These are phyloP conservation scores for Onthophagus taurus DNA, from an alignment of 1,140 invertebrate genomes.

Conservation along the genomic window DNA sequence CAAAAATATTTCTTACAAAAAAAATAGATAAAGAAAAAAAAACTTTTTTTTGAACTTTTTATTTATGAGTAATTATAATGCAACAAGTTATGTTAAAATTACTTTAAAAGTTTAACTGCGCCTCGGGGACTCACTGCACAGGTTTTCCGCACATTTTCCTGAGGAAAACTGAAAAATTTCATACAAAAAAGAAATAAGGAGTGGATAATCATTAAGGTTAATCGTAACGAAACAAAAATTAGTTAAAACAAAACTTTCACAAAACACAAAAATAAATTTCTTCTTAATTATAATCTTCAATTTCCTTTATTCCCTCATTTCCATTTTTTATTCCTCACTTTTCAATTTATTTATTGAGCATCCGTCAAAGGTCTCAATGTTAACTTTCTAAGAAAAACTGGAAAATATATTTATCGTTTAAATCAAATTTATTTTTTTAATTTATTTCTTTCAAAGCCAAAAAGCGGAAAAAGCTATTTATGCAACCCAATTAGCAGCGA, in stretches of 20 bases:
- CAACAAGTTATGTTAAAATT: too few species aligned
- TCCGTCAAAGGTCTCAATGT: background rate
- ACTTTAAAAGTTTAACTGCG: background rate
- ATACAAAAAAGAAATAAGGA: too few species aligned
- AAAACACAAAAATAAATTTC: background rate
- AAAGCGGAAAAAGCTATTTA: background rate
- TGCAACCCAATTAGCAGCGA: background rate
- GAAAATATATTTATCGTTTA: background rate
- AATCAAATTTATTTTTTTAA: background rate
- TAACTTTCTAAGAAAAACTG: background rate
- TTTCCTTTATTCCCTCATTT: background rate
- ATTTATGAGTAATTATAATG: too few species aligned
- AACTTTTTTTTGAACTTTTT: too few species aligned
- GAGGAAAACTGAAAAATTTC: slow-evolving; percentile 5
- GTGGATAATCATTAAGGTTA: background rate
- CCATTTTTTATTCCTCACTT: background rate
- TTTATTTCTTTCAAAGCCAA: background rate
- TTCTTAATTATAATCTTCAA: background rate
- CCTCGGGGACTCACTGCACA: background rate
- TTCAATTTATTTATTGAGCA: background rate
- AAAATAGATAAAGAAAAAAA: too few species aligned
- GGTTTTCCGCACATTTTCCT: slow-evolving; percentile 7
- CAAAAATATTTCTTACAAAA: too few species aligned
- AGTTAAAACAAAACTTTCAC: background rate
- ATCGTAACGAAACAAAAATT: background rate